phyloP scores from a whole-genome alignment of 2,888 invertebrate species.

The Melipona beecheii region DNA sequence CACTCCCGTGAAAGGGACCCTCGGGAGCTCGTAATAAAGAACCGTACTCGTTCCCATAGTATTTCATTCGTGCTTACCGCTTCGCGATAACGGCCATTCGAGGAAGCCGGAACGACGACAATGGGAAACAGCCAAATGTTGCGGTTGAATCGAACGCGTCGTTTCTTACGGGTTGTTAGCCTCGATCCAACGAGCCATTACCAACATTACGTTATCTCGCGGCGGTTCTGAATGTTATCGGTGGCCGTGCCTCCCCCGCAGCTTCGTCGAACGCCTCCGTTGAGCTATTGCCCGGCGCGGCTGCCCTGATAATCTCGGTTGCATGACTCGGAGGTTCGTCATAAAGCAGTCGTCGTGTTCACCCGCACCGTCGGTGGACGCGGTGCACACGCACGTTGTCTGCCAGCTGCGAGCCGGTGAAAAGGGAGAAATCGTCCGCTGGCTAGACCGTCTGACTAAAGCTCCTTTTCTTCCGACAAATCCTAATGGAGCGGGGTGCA shows the following conservation, averaged over 20 bases:
- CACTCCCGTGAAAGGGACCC: no score
- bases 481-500: background rate
- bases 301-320: constrained; percentile 66
- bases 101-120: constrained; percentile 55
- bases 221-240: constrained; percentile 70
- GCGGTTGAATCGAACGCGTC: constrained; percentile 52
- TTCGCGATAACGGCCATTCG: background rate
- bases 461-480: constrained; percentile 8
- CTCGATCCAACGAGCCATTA: constrained; percentile 70
- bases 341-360: constrained; percentile 56
- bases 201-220: constrained; percentile 74
- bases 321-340: constrained; percentile 67
- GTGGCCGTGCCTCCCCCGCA: constrained; percentile 27
- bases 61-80: background rate
- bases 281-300: constrained; percentile 39
- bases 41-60: background rate
- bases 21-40: background rate
- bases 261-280: constrained; percentile 51
- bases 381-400: constrained; percentile 29
- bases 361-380: background rate
- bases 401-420: background rate
- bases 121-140: constrained; percentile 39
- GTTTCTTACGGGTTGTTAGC: constrained; percentile 72
- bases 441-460: background rate
- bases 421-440: constrained; percentile 5